Evolutionary conservation across 2,888 invertebrate genomes (phyloP).

Genomic region (Pherbina coryleti): DNA sequence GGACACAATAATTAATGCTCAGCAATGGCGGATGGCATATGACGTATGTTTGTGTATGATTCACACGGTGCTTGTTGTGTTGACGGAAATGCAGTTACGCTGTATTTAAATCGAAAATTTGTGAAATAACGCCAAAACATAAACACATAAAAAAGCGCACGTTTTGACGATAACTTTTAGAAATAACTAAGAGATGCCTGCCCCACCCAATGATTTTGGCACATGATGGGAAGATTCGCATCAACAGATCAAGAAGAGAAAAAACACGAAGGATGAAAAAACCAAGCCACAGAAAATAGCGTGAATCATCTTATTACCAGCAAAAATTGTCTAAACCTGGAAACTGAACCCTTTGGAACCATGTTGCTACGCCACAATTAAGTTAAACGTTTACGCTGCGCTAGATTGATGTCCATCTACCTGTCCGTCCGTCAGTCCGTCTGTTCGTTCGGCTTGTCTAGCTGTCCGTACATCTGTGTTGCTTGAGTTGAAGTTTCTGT

Average conservation of each 20-base stretch:
- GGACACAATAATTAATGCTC: constrained; percentile 62
- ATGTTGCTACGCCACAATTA: constrained; percentile 60
- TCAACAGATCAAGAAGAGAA: not conserved
- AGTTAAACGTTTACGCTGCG: constrained; percentile 63
- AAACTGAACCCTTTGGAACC: constrained; percentile 46
- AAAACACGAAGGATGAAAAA: not conserved
- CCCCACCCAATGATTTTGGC: too few species aligned
- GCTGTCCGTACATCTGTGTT: not conserved
- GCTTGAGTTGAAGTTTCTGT: not conserved
- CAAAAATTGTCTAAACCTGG: constrained; percentile 27
- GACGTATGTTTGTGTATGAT: not conserved
- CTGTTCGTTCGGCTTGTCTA: not conserved
- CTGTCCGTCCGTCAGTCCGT: not conserved
- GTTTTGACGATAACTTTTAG: too few species aligned
- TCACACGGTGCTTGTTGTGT: not conserved
- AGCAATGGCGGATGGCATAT: not conserved
- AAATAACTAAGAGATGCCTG: too few species aligned
- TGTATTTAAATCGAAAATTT: not conserved
- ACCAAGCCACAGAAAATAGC: constrained; percentile 2
- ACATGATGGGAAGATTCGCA: not conserved
- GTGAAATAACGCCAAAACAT: not conserved
- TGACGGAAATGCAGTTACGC: constrained; percentile 22
- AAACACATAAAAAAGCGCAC: too few species aligned
- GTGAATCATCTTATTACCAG: constrained; percentile 35
- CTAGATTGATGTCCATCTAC: constrained; percentile 35